Evolutionary conservation across 2,888 invertebrate species (phyloP).

Genomic region (Melolontha melolontha): DNA sequence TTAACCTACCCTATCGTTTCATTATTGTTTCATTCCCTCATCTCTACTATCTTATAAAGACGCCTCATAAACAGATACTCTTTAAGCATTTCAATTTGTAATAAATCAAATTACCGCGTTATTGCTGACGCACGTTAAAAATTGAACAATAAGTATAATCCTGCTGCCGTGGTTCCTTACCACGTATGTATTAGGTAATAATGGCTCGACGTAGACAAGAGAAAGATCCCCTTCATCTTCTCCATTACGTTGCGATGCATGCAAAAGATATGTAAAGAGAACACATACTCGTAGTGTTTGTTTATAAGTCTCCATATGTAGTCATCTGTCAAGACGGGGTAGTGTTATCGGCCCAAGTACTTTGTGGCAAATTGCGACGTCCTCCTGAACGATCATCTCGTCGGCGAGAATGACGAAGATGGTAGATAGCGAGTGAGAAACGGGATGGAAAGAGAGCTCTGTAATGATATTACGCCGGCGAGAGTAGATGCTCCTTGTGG

Average conservation of each 20-base stretch:
- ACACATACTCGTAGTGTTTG: slow-evolving; percentile 59
- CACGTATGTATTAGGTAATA: slow-evolving; percentile 59
- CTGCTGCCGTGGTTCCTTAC: slow-evolving; percentile 50
- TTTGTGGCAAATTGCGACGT: slow-evolving; percentile 64
- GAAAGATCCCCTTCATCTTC: slow-evolving; percentile 59
- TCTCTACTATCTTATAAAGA: too few relatives aligned
- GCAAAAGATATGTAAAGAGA: slow-evolving; percentile 64
- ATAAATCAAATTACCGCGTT: slow-evolving; percentile 42
- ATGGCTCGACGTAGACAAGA: slow-evolving; percentile 53
- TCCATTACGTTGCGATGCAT: slow-evolving; percentile 56
- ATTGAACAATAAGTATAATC: slow-evolving; percentile 43
- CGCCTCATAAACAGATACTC: too few relatives aligned
- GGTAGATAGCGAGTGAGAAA: slow-evolving; percentile 50
- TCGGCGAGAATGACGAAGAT: slow-evolving; percentile 42
- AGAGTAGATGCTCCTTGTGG: slow-evolving; percentile 55
- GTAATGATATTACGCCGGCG: slow-evolving; percentile 49
- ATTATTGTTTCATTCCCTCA: too few relatives aligned
- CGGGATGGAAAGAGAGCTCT: slow-evolving; percentile 42
- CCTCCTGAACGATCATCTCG: slow-evolving; percentile 45
- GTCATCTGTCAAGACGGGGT: slow-evolving; percentile 63
- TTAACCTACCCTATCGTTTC: too few relatives aligned
- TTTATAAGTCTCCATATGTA: slow-evolving; percentile 65
- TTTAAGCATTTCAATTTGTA: slow-evolving; percentile 38
- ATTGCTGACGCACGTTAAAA: slow-evolving; percentile 41
- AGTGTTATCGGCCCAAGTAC: slow-evolving; percentile 62